Conservation (phyloP, 2,888 invertebrate species). For the Drosophila nigritarsus region DNA sequence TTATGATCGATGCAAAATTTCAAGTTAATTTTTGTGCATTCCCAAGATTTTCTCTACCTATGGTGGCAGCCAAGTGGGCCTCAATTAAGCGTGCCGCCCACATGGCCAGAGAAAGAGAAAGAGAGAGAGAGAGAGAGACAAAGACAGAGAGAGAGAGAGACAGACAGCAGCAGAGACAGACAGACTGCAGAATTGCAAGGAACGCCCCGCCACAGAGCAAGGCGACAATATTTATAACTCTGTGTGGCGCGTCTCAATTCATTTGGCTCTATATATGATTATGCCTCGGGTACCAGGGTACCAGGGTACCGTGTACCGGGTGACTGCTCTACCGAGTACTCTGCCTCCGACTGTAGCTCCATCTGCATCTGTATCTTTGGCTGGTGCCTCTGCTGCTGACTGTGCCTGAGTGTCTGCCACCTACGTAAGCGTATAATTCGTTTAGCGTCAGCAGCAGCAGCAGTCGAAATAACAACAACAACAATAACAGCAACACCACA, state of each 20-base stretch:
- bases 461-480: constrained; percentile 27
- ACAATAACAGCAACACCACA: constrained; percentile 45
- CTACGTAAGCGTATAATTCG: constrained; percentile 82
- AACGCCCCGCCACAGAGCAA: constrained; percentile 50
- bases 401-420: constrained; percentile 76
- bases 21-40: not conserved
- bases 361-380: constrained; percentile 20
- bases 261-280: constrained; percentile 67
- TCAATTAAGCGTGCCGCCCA: constrained; percentile 40
- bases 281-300: constrained; percentile 18
- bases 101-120: constrained; percentile 18
- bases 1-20: not conserved
- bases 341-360: constrained; percentile 14
- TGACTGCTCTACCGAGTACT: constrained; percentile 12
- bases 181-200: constrained; percentile 35
- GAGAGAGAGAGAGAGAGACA: not conserved
- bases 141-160: not conserved
- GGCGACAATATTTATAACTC: constrained; percentile 78
- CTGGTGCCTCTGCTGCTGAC: constrained; percentile 15
- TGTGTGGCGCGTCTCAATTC: constrained; percentile 77
- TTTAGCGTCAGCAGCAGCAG: constrained; percentile 73
- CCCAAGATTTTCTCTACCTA: constrained; percentile 9
- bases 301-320: constrained; percentile 3
- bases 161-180: not conserved
- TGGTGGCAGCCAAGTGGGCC: constrained; percentile 41